These are phyloP conservation scores for Calliphora vomitoria DNA, from an alignment of 2,888 invertebrate species.

Conservation along the genomic window DNA sequence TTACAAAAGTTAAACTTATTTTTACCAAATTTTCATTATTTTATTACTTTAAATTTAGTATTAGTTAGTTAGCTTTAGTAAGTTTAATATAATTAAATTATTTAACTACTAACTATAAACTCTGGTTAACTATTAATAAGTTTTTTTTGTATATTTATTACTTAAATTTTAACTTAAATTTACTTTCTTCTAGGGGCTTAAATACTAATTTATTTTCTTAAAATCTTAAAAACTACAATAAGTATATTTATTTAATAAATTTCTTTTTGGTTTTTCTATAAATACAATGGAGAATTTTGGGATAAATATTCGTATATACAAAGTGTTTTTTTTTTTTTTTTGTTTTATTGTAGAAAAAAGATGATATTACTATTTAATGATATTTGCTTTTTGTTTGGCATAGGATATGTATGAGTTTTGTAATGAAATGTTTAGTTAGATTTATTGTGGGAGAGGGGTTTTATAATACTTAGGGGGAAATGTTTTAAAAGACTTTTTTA, in stretches of 20 bases:
- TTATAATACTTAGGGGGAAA: background rate
- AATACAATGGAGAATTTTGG: background rate
- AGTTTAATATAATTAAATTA: background rate
- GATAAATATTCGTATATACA: slow-evolving; percentile 16
- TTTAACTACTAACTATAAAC: slow-evolving; percentile 49
- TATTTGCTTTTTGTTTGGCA: slow-evolving; percentile 46
- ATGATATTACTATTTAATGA: background rate
- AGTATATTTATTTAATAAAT: no score
- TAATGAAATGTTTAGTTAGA: slow-evolving; percentile 7
- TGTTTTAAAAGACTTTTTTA: no score
- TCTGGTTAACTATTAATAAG: slow-evolving; percentile 38
- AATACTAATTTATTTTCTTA: slow-evolving; percentile 15
- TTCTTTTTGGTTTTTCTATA: background rate
- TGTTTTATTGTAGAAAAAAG: slow-evolving; percentile 26
- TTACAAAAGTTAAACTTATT: slow-evolving; percentile 42
- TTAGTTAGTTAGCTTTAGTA: background rate
- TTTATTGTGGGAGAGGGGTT: background rate
- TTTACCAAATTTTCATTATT: background rate
- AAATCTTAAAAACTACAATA: background rate
- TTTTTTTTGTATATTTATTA: slow-evolving; percentile 18
- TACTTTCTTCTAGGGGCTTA: slow-evolving; percentile 27
- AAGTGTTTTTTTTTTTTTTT: slow-evolving; percentile 3
- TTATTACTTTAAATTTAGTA: background rate
- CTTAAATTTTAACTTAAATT: background rate
- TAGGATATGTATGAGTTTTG: slow-evolving; percentile 61